phyloP scores from a whole-genome alignment of 2,888 invertebrate species.

The Ferdinandea cuprea region DNA sequence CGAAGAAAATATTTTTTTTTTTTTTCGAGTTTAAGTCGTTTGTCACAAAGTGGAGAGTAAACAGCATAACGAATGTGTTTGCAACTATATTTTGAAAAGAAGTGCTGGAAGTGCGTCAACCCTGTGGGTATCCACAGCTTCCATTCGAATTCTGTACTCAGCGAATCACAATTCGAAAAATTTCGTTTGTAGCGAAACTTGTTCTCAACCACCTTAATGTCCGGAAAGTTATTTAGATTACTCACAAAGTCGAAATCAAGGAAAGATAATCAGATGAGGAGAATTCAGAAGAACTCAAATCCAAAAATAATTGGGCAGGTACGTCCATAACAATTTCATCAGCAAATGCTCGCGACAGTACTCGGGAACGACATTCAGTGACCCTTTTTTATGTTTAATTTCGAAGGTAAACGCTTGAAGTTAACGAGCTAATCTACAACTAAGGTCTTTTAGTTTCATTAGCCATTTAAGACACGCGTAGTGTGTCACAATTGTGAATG shows the following conservation, averaged over 20 bases:
- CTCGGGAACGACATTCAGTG: not conserved
- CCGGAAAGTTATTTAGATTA: not conserved
- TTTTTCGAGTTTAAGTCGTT: too few species aligned
- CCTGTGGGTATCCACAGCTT: too few species aligned
- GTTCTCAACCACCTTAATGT: not conserved
- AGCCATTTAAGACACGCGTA: not conserved
- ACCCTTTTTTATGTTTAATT: not conserved
- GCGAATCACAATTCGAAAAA: too few species aligned
- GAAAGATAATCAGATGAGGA: too few species aligned
- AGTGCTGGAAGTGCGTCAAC: not conserved
- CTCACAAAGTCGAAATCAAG: conserved; percentile 1
- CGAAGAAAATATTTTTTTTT: too few species aligned
- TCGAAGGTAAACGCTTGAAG: not conserved
- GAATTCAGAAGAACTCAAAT: too few species aligned
- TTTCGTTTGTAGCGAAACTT: not conserved
- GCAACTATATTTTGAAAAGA: not conserved
- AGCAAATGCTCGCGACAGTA: not conserved
- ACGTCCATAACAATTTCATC: not conserved
- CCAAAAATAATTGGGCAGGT: not conserved
- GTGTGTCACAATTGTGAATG: not conserved
- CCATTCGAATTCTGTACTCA: too few species aligned
- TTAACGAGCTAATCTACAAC: not conserved
- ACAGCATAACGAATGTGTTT: not conserved
- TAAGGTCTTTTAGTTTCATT: not conserved
- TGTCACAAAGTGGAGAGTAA: not conserved